A percentile compares a stretch with the other conserved stretches of the same genome.
Conservation (phyloP, 2,113 vertebrate genomes). For the Perca fluviatilis region DNA sequence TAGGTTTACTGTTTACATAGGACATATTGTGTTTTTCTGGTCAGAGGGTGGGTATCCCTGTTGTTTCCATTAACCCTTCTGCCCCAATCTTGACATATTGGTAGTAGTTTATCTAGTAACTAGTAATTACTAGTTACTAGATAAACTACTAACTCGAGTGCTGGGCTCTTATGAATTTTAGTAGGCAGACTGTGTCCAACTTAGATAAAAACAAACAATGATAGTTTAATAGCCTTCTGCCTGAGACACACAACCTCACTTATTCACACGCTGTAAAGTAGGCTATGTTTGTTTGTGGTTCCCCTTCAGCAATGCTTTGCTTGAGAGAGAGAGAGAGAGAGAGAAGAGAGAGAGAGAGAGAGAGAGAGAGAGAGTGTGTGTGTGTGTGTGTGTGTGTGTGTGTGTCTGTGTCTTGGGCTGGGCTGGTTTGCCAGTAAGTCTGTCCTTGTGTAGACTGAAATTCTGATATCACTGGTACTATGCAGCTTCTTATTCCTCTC, state of each 20-base stretch:
- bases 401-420: slow-evolving; percentile 7
- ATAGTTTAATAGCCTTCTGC: background rate
- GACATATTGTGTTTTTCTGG: background rate
- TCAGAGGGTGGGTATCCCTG: background rate
- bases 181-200: background rate
- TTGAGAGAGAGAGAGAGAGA: too few relatives aligned
- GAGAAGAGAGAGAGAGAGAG: too few relatives aligned
- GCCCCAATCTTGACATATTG: background rate
- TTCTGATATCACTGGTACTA: background rate
- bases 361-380: background rate
- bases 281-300: background rate
- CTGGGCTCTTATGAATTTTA: background rate
- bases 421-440: slow-evolving; percentile 27
- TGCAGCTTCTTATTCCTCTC: slow-evolving; percentile 6
- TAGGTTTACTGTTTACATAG: slow-evolving; percentile 3
- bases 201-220: too few relatives aligned
- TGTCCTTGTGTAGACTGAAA: slow-evolving; percentile 22
- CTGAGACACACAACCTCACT: background rate
- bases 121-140: too few relatives aligned
- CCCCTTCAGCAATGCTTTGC: background rate
- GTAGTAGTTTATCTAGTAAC: too few relatives aligned
- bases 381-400: slow-evolving; percentile 12
- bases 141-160: too few relatives aligned
- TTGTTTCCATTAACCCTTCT: background rate
- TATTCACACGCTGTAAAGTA: background rate